Percentiles rank a stretch among this genome's conserved stretches.
Conservation (phyloP, 2,113 vertebrate species). For the Petrocephalus microphthalmus region DNA sequence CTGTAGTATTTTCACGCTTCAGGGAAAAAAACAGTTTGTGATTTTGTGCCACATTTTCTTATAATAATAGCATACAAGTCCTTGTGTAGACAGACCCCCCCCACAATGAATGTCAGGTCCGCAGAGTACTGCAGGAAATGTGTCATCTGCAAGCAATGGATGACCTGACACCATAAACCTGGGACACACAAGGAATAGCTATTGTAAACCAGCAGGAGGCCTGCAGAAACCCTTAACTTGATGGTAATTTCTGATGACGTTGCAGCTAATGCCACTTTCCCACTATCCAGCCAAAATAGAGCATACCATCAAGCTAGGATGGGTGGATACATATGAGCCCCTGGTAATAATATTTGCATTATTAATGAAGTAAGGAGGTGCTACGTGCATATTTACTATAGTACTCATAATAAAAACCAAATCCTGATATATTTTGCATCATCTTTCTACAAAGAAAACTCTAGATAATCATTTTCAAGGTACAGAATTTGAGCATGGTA, state of each 20-base stretch:
- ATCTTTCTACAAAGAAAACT: not conserved
- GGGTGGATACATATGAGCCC: not conserved
- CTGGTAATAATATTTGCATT: not conserved
- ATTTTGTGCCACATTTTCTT: conserved; percentile 7
- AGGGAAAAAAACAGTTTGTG: not conserved
- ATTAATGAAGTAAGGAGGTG: not conserved
- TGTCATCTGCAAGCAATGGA: not conserved
- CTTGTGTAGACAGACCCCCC: not conserved
- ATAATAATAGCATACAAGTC: conserved; percentile 4
- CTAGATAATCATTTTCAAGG: not conserved
- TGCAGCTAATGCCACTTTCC: not conserved
- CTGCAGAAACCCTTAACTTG: not conserved
- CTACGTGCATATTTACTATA: not conserved
- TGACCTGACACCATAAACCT: not conserved
- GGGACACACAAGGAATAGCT: not conserved
- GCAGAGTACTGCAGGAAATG: not conserved
- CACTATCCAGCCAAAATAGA: not conserved
- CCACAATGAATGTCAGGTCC: not conserved
- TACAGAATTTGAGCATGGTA: not conserved
- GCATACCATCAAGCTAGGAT: not conserved
- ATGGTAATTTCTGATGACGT: not conserved
- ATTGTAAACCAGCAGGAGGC: not conserved
- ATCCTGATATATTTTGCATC: not conserved
- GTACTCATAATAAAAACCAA: not conserved
- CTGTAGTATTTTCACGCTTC: conserved; percentile 5